Conservation (phyloP, 2,113 vertebrate genomes). For the Brachyistius frenatus region DNA sequence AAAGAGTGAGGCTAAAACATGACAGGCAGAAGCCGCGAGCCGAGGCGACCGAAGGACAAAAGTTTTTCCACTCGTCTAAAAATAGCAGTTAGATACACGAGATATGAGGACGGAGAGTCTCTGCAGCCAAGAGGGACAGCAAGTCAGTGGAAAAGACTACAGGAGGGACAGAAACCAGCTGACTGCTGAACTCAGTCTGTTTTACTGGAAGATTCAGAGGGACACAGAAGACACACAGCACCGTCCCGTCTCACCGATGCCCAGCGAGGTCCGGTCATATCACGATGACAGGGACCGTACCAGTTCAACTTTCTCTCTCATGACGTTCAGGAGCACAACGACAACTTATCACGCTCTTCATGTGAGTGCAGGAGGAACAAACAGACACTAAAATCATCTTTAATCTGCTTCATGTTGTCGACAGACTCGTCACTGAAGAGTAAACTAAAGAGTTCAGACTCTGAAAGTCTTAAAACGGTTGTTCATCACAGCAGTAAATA, state of each 20-base stretch:
- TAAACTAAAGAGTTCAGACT: background rate
- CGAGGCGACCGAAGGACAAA: constrained; percentile 72
- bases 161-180: constrained; percentile 16
- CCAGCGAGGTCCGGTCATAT: constrained; percentile 14
- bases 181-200: constrained; percentile 41
- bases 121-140: constrained; percentile 8
- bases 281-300: background rate
- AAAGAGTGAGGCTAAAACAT: constrained; percentile 51
- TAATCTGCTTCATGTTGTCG: background rate
- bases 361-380: no score
- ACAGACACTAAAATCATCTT: background rate
- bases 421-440: background rate
- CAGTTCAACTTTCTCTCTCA: background rate
- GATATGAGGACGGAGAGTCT: constrained; percentile 13
- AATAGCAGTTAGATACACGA: constrained; percentile 59
- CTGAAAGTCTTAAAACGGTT: background rate
- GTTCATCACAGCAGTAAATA: background rate
- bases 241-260: constrained; percentile 43
- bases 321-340: background rate
- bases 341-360: no score
- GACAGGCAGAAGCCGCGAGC: constrained; percentile 50
- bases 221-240: constrained; percentile 27
- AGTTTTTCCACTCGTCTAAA: constrained; percentile 66
- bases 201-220: constrained; percentile 59
- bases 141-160: constrained; percentile 21